Percentiles rank a stretch among this genome's conserved stretches.
Evolutionary conservation across 2,113 vertebrate species (phyloP).

Genomic region (Phaetusa simplex): DNA sequence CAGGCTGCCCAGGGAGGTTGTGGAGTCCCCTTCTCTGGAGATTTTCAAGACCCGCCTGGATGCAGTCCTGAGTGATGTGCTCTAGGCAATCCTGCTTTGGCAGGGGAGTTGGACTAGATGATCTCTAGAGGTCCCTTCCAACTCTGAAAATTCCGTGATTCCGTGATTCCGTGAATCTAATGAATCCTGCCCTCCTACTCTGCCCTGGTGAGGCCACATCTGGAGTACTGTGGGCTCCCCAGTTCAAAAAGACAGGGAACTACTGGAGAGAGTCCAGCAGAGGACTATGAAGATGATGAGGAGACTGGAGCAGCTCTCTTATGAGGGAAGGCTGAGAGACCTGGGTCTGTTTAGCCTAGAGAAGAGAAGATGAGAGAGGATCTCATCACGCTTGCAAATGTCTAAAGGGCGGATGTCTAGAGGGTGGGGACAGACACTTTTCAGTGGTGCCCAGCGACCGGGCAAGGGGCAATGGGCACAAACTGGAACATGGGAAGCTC

Average conservation of each 20-base stretch:
- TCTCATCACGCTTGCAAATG: background rate
- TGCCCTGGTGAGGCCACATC: background rate
- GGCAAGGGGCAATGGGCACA: background rate
- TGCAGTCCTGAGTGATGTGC: too few species aligned
- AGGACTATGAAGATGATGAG: background rate
- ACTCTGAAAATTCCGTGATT: too few species aligned
- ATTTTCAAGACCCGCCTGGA: too few species aligned
- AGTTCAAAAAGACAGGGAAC: background rate
- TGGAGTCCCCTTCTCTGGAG: too few species aligned
- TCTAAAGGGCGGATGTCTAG: background rate
- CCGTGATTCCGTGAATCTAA: too few species aligned
- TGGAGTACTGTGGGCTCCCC: background rate
- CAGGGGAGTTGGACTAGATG: too few species aligned
- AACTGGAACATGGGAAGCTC: background rate
- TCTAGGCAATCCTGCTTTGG: too few species aligned
- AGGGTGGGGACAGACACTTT: background rate
- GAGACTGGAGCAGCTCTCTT: background rate
- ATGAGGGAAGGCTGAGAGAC: background rate
- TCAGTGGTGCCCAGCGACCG: background rate
- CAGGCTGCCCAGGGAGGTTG: too few species aligned
- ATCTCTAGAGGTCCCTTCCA: too few species aligned
- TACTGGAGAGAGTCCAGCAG: background rate
- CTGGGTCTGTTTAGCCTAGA: background rate
- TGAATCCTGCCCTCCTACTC: background rate
- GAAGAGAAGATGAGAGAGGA: background rate